Conservation (phyloP, 2,113 vertebrate species). For the Hypocryptadius cinnamomeus region DNA sequence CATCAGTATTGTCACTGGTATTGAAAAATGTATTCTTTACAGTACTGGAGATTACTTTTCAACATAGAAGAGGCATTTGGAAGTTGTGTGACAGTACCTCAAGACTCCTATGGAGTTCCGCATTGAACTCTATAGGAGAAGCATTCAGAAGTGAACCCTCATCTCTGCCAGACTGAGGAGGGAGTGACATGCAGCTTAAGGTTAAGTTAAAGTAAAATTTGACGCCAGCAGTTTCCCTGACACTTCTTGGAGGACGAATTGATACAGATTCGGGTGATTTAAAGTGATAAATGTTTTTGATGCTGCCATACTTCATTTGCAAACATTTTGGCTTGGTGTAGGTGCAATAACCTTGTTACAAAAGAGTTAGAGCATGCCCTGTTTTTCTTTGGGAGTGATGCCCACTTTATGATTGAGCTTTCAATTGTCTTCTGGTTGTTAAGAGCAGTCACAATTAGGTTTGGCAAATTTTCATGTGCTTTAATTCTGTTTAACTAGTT, state of each 20-base stretch:
- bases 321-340: neutral
- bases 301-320: neutral
- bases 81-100: neutral
- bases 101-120: neutral
- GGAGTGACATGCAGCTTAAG: neutral
- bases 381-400: neutral
- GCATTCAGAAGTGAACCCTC: neutral
- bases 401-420: neutral
- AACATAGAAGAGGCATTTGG: neutral
- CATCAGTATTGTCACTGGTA: neutral
- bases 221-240: neutral
- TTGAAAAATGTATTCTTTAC: neutral
- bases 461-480: neutral
- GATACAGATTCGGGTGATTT: neutral
- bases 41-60: neutral
- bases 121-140: neutral
- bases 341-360: neutral
- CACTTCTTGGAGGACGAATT: neutral
- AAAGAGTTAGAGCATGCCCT: neutral
- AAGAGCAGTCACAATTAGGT: neutral
- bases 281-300: neutral
- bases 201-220: neutral
- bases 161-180: neutral
- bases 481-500: neutral
- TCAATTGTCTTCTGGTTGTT: neutral